A percentile compares a stretch with the other conserved stretches of the same genome.
Evolutionary conservation across 1,140 invertebrate genomes (phyloP).

Genomic region (Halictus rubicundus): DNA sequence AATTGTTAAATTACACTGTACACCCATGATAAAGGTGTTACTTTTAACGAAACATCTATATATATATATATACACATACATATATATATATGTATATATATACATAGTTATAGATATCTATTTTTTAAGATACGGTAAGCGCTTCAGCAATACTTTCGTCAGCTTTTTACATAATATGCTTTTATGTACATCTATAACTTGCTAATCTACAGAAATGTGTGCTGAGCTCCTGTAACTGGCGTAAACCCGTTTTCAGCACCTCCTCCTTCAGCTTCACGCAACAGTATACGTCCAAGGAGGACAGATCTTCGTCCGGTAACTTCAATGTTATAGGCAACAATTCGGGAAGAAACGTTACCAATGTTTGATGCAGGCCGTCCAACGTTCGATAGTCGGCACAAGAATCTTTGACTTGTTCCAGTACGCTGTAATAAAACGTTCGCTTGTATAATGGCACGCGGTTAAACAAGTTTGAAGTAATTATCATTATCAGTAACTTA

Average conservation of each 20-base stretch:
- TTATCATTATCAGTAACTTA: conserved; percentile 56
- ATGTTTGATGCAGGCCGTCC: conserved; percentile 58
- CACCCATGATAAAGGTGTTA: background rate
- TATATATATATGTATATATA: background rate
- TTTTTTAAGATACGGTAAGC: too few relatives aligned
- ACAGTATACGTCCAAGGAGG: conserved; percentile 70
- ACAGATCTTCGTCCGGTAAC: conserved; percentile 27
- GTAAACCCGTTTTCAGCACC: conserved; percentile 63
- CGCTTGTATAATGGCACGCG: background rate
- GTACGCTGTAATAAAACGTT: conserved; percentile 38
- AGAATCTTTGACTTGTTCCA: conserved; percentile 58
- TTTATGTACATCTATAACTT: conserved; percentile 44
- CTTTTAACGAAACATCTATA: background rate
- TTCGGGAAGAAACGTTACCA: conserved; percentile 65
- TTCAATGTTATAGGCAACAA: background rate
- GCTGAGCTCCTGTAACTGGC: conserved; percentile 73
- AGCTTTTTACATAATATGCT: background rate
- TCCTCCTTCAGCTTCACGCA: conserved; percentile 70
- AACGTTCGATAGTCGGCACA: conserved; percentile 59
- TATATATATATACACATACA: too few relatives aligned
- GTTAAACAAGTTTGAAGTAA: background rate
- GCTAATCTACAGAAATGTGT: conserved; percentile 70
- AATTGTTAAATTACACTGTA: conserved; percentile 7
- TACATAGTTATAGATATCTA: background rate
- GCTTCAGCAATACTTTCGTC: background rate